phyloP scores from a whole-genome alignment of 2,888 invertebrate genomes.

The Spicauda simplicius region DNA sequence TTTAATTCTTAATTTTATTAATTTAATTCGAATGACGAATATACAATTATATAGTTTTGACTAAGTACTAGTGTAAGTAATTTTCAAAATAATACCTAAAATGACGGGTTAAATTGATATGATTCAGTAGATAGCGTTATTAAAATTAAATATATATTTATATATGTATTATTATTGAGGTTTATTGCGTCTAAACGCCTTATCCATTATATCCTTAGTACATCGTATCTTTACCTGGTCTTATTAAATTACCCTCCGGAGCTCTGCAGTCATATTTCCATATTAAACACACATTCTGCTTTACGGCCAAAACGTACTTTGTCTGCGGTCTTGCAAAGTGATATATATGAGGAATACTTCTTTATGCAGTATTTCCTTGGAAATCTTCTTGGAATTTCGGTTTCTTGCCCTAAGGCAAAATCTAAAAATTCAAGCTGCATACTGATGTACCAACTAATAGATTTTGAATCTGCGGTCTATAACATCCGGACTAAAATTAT shows the following conservation, averaged over 20 bases:
- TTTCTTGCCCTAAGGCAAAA: no score
- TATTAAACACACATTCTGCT: constrained; percentile 14
- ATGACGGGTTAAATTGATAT: no score
- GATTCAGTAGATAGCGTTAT: no score
- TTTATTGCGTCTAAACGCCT: background rate
- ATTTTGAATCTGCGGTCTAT: no score
- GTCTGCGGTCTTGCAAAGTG: constrained; percentile 10
- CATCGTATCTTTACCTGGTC: constrained; percentile 16
- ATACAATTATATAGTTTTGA: no score
- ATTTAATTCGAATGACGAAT: background rate
- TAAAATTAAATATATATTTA: no score
- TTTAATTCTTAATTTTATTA: background rate
- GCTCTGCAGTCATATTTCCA: constrained; percentile 23
- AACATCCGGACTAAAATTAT: no score
- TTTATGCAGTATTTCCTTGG: background rate
- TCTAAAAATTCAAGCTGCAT: no score
- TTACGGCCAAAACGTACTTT: constrained; percentile 1
- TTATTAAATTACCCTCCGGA: constrained; percentile 18
- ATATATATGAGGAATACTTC: background rate
- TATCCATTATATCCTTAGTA: background rate
- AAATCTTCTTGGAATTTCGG: background rate
- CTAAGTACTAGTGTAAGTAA: no score
- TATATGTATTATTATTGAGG: no score
- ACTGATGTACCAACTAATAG: no score
- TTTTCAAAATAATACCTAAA: no score